These are phyloP conservation scores for Nemotelus pantherinus DNA, from an alignment of 2,888 invertebrate species.

Conservation along the genomic window DNA sequence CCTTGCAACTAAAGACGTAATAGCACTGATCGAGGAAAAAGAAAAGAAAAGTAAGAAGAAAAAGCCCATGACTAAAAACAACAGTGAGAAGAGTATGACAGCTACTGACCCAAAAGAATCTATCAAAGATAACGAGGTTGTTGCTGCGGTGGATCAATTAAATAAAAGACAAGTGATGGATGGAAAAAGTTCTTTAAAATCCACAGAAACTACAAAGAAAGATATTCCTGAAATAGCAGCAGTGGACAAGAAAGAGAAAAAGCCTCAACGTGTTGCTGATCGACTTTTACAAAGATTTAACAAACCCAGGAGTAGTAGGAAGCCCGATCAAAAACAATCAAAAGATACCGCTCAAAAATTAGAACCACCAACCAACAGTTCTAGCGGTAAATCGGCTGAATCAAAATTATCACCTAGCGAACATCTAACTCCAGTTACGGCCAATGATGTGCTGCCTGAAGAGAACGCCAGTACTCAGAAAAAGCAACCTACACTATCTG, in stretches of 20 bases:
- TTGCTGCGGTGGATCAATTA: background rate
- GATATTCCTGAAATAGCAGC: slow-evolving; percentile 2
- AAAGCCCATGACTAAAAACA: slow-evolving; percentile 52
- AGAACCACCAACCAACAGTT: background rate
- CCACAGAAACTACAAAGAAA: background rate
- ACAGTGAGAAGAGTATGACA: background rate
- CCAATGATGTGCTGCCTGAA: background rate
- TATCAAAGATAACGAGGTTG: slow-evolving; percentile 12
- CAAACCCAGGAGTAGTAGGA: background rate
- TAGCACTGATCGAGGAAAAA: slow-evolving; percentile 64
- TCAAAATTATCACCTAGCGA: background rate
- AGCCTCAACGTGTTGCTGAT: slow-evolving; percentile 47
- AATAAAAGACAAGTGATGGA: background rate
- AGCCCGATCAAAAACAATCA: background rate
- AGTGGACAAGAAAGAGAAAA: slow-evolving; percentile 13
- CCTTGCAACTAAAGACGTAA: slow-evolving; percentile 64
- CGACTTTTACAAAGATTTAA: slow-evolving; percentile 46
- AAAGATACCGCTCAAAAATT: background rate
- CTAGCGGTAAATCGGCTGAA: background rate
- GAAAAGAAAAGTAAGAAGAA: slow-evolving; percentile 60
- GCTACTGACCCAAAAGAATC: slow-evolving; percentile 55
- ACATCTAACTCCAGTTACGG: background rate
- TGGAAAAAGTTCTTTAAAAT: background rate
- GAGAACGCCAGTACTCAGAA: background rate
- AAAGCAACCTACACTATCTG: slow-evolving; percentile 48